Conservation (phyloP, 1,140 invertebrate genomes). For the Drosophila truncata region DNA sequence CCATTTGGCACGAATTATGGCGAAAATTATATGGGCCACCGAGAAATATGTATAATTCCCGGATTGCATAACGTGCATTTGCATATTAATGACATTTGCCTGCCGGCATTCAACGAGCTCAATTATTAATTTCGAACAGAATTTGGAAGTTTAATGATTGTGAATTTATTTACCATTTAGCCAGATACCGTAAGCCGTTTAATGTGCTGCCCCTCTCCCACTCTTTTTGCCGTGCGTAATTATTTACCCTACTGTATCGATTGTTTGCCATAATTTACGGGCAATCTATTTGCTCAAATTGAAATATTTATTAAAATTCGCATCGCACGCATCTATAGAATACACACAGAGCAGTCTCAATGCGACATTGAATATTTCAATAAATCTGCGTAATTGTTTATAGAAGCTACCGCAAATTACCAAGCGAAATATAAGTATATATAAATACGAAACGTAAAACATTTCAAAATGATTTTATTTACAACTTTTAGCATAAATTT, state of each 20-base stretch:
- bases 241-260: constrained; percentile 32
- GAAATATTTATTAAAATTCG: constrained; percentile 45
- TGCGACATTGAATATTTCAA: constrained; percentile 52
- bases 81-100: constrained; percentile 39
- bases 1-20: constrained; percentile 20
- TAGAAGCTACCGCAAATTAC: constrained; percentile 55
- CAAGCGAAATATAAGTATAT: constrained; percentile 30
- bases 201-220: constrained; percentile 41
- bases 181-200: constrained; percentile 49
- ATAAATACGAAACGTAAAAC: constrained; percentile 37
- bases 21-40: constrained; percentile 1
- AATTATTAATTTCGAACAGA: constrained; percentile 31
- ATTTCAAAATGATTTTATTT: constrained; percentile 78
- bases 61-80: constrained; percentile 35
- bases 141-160: constrained; percentile 36
- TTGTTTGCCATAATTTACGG: constrained; percentile 64
- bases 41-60: constrained; percentile 6
- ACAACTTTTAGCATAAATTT: constrained; percentile 75
- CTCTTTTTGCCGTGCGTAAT: constrained; percentile 16
- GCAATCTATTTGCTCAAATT: constrained; percentile 58
- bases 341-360: constrained; percentile 32
- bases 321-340: constrained; percentile 16
- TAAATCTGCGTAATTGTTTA: constrained; percentile 63
- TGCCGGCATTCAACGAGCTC: constrained; percentile 9
- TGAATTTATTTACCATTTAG: constrained; percentile 47